These are phyloP conservation scores for Ophion costatus DNA, from an alignment of 2,888 invertebrate species.

Conservation along the genomic window DNA sequence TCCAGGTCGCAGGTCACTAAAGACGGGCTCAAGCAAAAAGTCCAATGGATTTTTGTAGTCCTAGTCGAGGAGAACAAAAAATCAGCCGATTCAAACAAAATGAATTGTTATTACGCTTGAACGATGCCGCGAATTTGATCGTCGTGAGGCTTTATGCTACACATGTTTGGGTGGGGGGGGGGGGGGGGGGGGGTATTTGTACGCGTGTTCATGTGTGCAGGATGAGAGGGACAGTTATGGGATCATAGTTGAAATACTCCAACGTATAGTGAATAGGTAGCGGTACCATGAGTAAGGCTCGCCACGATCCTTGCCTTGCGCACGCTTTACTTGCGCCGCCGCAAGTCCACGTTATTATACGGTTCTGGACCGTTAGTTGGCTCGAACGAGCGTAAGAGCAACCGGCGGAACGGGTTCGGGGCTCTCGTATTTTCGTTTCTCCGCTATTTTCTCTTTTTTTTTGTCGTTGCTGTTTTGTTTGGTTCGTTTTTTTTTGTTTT, in stretches of 20 bases:
- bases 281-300: slow-evolving; percentile 61
- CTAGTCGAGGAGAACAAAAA: too few species aligned
- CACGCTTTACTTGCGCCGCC: slow-evolving; percentile 42
- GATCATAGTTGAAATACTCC: background rate
- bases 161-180: background rate
- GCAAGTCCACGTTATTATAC: slow-evolving; percentile 45
- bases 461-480: background rate
- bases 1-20: too few species aligned
- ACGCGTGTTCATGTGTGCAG: slow-evolving; percentile 3
- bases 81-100: too few species aligned
- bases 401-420: slow-evolving; percentile 46
- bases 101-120: too few species aligned
- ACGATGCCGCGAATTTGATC: background rate
- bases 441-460: slow-evolving; percentile 1
- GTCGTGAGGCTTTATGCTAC: background rate
- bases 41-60: too few species aligned
- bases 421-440: slow-evolving; percentile 22
- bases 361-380: slow-evolving; percentile 48
- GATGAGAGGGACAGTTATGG: slow-evolving; percentile 3
- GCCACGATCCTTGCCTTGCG: slow-evolving; percentile 14
- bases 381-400: slow-evolving; percentile 29
- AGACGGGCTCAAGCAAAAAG: too few species aligned
- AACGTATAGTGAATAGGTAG: slow-evolving; percentile 52
- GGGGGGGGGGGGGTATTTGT: background rate
- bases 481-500: too few species aligned